These are phyloP conservation scores for Geococcyx californianus DNA, from an alignment of 2,113 vertebrate species.

Conservation along the genomic window DNA sequence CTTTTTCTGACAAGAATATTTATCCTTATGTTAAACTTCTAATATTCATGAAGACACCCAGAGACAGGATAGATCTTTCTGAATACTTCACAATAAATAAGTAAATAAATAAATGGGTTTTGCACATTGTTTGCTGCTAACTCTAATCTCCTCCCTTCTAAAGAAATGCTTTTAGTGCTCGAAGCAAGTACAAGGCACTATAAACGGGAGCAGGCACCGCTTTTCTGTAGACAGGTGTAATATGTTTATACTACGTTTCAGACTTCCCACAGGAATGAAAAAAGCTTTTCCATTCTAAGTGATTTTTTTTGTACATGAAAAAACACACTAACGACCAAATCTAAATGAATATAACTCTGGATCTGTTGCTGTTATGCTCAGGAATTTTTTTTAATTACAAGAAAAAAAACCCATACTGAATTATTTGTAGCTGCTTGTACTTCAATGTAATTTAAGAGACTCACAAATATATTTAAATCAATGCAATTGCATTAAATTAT, in stretches of 20 bases:
- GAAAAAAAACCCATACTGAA: neutral
- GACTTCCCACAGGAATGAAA: neutral
- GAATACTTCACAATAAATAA: conserved; percentile 44
- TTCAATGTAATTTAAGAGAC: neutral
- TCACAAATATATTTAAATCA: neutral
- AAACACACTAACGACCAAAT: neutral
- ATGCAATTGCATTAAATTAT: neutral
- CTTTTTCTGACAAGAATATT: conserved; percentile 17
- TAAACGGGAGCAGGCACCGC: neutral
- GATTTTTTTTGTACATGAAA: neutral
- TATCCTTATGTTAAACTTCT: conserved; percentile 8
- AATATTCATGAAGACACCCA: neutral
- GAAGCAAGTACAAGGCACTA: neutral
- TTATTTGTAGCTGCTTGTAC: neutral
- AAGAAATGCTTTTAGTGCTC: neutral
- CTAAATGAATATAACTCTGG: neutral
- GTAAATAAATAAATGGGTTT: conserved; percentile 15
- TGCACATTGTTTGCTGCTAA: neutral
- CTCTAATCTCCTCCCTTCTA: neutral
- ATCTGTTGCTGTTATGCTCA: neutral
- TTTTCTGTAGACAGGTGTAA: neutral
- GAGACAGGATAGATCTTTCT: neutral
- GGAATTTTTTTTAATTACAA: neutral
- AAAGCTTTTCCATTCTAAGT: neutral
- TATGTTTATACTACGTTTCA: neutral